These are phyloP conservation scores for Rhyacichthys aspro DNA, from an alignment of 2,797 vertebrate genomes.

Conservation along the genomic window DNA sequence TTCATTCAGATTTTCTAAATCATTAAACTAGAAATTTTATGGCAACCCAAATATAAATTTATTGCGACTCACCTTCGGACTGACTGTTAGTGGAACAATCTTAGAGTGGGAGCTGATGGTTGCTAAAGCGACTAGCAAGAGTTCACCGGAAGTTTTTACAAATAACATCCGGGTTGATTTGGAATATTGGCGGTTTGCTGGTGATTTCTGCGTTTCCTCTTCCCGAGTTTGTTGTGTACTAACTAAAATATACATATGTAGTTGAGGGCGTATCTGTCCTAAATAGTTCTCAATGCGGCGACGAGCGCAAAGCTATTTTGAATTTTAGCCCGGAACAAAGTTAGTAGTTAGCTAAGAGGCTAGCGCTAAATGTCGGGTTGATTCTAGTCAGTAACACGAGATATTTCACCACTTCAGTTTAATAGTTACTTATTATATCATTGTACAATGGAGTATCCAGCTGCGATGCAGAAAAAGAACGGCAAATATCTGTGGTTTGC, in stretches of 20 bases:
- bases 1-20: too few species aligned
- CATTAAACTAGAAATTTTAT: too few species aligned
- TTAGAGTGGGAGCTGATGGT: too few species aligned
- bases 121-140: too few species aligned
- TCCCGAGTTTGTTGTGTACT: not conserved
- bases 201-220: not conserved
- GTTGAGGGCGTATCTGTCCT: too few species aligned
- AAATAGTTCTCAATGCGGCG: not conserved
- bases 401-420: not conserved
- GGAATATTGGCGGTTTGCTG: constrained; percentile 63
- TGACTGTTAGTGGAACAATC: too few species aligned
- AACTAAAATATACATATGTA: not conserved
- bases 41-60: too few species aligned
- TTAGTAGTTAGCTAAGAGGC: constrained; percentile 25
- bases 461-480: constrained; percentile 50
- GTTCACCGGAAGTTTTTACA: constrained; percentile 38
- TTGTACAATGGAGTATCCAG: constrained; percentile 51
- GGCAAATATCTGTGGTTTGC: constrained; percentile 82
- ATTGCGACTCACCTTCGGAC: too few species aligned
- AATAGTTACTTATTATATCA: too few species aligned
- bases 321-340: constrained; percentile 13
- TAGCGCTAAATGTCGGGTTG: constrained; percentile 6
- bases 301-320: constrained; percentile 1
- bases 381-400: not conserved
- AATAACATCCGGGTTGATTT: constrained; percentile 57